Conservation (phyloP, 1,140 invertebrate species). For the Pectinophora gossypiella region DNA sequence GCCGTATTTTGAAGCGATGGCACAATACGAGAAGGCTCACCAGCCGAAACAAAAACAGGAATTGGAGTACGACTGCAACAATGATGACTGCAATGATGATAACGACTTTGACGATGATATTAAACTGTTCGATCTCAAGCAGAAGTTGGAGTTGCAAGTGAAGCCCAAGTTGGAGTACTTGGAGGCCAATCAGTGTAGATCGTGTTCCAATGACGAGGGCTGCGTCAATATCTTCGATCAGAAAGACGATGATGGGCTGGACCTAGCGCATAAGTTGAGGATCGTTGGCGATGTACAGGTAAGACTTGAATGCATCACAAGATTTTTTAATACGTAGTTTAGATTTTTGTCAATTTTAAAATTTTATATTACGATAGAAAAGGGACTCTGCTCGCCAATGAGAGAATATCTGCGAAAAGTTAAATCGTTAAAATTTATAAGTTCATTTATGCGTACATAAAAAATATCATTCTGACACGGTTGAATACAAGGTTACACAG, state of each 20-base stretch:
- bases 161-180: slow-evolving; percentile 37
- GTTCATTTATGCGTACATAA: too few relatives aligned
- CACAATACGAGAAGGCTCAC: not conserved
- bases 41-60: slow-evolving; percentile 16
- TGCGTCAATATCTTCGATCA: slow-evolving; percentile 43
- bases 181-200: slow-evolving; percentile 34
- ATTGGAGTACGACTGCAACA: slow-evolving; percentile 9
- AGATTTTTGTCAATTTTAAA: too few relatives aligned
- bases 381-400: too few relatives aligned
- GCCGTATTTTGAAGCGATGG: slow-evolving; percentile 63
- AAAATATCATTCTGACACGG: too few relatives aligned
- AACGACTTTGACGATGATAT: slow-evolving; percentile 55
- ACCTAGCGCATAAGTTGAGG: slow-evolving; percentile 47
- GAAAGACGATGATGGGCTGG: slow-evolving; percentile 37
- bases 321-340: too few relatives aligned
- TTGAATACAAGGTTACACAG: too few relatives aligned
- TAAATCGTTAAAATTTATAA: too few relatives aligned
- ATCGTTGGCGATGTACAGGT: slow-evolving; percentile 48
- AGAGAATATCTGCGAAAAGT: too few relatives aligned
- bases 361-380: too few relatives aligned
- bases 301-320: slow-evolving; percentile 17
- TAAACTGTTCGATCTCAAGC: slow-evolving; percentile 55
- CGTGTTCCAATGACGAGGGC: slow-evolving; percentile 38
- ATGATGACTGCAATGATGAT: slow-evolving; percentile 26
- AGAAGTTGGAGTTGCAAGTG: slow-evolving; percentile 26